Conservation (phyloP, 2,113 vertebrate species). For the Serilophus lunatus region DNA sequence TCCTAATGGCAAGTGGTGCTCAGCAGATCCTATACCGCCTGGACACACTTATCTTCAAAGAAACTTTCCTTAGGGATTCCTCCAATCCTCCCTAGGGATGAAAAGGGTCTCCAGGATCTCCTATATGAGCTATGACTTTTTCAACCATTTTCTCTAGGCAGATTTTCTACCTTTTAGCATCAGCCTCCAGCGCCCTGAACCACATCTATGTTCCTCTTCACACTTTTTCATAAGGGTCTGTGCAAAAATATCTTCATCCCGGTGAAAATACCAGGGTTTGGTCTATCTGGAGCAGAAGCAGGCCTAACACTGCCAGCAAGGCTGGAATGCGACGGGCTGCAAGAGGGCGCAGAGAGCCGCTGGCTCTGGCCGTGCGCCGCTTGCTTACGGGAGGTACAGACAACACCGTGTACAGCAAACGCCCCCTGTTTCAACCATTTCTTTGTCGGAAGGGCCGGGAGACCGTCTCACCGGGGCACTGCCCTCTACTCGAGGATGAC, state of each 20-base stretch:
- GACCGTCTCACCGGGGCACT: rapidly evolving
- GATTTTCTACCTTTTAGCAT: not conserved
- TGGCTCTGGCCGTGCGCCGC: rapidly evolving
- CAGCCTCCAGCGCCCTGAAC: not conserved
- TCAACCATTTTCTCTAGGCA: not conserved
- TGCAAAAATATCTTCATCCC: not conserved
- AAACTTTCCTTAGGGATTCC: not conserved
- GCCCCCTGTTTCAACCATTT: not conserved
- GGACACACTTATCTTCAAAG: not conserved
- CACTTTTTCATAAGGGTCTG: rapidly evolving
- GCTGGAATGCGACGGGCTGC: not conserved
- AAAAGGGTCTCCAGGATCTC: not conserved
- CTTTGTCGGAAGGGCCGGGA: not conserved
- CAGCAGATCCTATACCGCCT: not conserved
- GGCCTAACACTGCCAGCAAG: not conserved
- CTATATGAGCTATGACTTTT: not conserved
- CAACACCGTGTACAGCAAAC: not conserved
- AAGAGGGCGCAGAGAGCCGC: not conserved
- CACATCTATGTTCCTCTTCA: not conserved
- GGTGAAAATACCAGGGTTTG: not conserved
- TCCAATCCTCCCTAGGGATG: not conserved
- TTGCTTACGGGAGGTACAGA: not conserved
- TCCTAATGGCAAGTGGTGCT: not conserved
- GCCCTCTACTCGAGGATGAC: not conserved
- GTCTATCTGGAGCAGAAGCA: not conserved